phyloP scores from a whole-genome alignment of 2,888 invertebrate genomes.

The Trisateles emortualis region DNA sequence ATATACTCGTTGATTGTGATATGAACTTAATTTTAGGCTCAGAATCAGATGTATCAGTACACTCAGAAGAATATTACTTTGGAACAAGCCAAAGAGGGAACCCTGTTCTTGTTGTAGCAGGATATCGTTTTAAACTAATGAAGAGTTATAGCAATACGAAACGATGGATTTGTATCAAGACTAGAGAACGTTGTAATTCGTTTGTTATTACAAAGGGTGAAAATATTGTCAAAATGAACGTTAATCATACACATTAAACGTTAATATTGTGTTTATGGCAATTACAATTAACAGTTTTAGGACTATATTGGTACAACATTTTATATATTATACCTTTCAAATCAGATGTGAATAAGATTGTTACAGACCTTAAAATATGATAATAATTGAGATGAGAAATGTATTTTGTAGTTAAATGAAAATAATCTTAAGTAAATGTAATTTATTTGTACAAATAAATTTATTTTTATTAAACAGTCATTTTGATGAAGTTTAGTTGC shows the following conservation, averaged over 20 bases:
- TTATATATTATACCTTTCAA: no score
- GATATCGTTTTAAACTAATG: constrained; percentile 55
- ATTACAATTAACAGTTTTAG: no score
- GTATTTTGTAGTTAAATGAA: no score
- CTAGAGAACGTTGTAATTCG: constrained; percentile 55
- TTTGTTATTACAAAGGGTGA: constrained; percentile 55
- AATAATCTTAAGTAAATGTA: constrained; percentile 15
- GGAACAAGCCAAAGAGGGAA: constrained; percentile 57
- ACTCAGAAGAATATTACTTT: constrained; percentile 55
- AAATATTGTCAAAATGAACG: constrained; percentile 48
- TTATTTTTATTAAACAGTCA: background rate
- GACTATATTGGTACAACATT: no score
- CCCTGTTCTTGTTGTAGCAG: constrained; percentile 53
- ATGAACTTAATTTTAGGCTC: constrained; percentile 31
- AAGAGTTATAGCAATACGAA: constrained; percentile 40
- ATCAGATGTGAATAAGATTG: no score
- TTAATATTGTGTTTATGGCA: background rate
- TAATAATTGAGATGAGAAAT: no score
- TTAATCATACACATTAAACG: constrained; percentile 51
- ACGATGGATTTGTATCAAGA: constrained; percentile 63
- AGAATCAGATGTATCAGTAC: constrained; percentile 40
- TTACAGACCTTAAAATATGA: background rate
- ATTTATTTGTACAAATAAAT: background rate
- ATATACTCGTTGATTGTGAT: background rate
- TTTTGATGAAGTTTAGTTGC: background rate